Conservation (phyloP, 2,888 invertebrate genomes). For the Dichetophora obliterata region DNA sequence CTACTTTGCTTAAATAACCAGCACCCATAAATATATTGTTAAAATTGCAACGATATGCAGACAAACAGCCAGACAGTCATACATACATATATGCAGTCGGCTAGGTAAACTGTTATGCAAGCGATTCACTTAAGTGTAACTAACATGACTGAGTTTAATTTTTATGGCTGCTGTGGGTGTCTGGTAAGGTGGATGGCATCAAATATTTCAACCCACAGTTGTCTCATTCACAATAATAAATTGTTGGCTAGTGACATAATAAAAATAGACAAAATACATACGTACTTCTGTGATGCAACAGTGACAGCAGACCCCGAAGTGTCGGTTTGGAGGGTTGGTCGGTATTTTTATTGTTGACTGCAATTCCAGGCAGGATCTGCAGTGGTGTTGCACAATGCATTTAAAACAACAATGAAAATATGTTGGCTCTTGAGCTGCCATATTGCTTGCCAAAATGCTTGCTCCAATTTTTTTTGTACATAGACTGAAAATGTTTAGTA, state of each 20-base stretch:
- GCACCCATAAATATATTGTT: too few relatives aligned
- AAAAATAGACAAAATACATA: constrained; percentile 31
- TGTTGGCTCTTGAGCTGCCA: not conserved
- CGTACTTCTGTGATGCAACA: constrained; percentile 21
- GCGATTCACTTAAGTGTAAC: too few relatives aligned
- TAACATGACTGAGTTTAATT: not conserved
- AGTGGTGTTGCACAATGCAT: not conserved
- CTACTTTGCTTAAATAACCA: too few relatives aligned
- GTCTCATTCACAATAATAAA: constrained; percentile 31
- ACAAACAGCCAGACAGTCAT: not conserved
- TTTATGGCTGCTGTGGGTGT: not conserved
- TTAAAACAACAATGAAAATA: not conserved
- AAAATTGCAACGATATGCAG: too few relatives aligned
- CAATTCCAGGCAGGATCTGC: not conserved
- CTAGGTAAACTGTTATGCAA: not conserved
- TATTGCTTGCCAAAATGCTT: not conserved
- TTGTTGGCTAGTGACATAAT: constrained; percentile 34
- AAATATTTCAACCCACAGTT: constrained; percentile 11
- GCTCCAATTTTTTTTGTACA: constrained; percentile 18
- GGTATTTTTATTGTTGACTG: not conserved
- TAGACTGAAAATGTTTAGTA: not conserved
- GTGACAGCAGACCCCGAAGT: constrained; percentile 16
- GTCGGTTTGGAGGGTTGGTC: not conserved
- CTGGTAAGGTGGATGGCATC: not conserved
- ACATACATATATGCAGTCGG: not conserved